These are phyloP conservation scores for Amblyjoppa fuscipennis DNA, from an alignment of 2,888 invertebrate genomes.

Conservation along the genomic window DNA sequence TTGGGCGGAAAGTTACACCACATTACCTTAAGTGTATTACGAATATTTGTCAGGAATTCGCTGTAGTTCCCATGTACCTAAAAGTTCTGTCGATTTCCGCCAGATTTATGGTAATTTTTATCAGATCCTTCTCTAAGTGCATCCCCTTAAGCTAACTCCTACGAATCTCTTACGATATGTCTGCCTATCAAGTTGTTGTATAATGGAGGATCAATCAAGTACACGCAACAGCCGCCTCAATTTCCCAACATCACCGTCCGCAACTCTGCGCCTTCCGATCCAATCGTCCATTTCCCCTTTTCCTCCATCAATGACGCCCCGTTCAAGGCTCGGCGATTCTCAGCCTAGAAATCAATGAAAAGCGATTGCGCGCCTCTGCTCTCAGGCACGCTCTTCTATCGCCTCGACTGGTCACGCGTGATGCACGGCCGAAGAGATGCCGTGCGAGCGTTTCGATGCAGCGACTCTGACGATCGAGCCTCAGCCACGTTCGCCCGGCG, in stretches of 20 bases:
- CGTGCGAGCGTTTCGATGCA: not conserved
- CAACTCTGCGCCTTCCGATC: not conserved
- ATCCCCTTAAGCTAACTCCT: constrained; percentile 33
- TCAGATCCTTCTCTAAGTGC: too few species aligned
- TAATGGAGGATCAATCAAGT: constrained; percentile 30
- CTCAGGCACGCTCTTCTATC: constrained; percentile 59
- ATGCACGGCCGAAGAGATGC: not conserved
- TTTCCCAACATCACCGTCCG: constrained; percentile 18
- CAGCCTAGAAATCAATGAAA: constrained; percentile 31
- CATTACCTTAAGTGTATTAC: too few species aligned
- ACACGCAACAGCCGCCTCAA: constrained; percentile 47
- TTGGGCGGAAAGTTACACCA: too few species aligned
- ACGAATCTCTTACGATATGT: constrained; percentile 55
- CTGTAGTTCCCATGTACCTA: too few species aligned
- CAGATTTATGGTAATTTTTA: too few species aligned
- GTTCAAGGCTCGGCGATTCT: constrained; percentile 31
- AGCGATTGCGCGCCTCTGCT: constrained; percentile 64
- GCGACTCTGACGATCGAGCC: not conserved
- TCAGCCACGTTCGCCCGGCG: not conserved
- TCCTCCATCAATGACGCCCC: constrained; percentile 15
- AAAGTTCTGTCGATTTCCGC: too few species aligned
- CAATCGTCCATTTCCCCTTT: constrained; percentile 27
- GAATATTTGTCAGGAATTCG: too few species aligned
- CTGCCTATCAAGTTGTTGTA: constrained; percentile 53
- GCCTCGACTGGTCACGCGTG: not conserved